Percentiles rank a stretch among this genome's conserved stretches.
Conservation (phyloP, 1,140 invertebrate species). For the Nomia melanderi region DNA sequence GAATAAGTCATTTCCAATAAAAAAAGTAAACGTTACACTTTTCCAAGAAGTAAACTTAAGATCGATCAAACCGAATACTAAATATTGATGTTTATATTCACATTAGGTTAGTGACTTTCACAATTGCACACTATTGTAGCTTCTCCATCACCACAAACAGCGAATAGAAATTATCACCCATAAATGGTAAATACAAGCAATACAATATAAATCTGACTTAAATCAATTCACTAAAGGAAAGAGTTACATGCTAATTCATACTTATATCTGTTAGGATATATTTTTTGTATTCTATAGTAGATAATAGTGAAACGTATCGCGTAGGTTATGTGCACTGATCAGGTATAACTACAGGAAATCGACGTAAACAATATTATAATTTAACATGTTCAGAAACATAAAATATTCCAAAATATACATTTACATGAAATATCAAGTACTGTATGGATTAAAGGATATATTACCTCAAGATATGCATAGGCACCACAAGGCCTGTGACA, state of each 20-base stretch:
- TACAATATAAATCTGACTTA: constrained; percentile 17
- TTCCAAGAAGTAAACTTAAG: too few relatives aligned
- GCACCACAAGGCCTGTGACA: constrained; percentile 75
- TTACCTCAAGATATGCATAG: constrained; percentile 79
- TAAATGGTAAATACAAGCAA: background rate
- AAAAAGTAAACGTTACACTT: background rate
- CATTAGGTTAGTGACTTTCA: background rate
- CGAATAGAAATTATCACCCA: background rate
- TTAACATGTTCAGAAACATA: background rate
- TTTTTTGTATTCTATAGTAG: constrained; percentile 1
- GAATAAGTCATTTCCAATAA: background rate
- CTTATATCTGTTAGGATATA: background rate
- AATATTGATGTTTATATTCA: background rate
- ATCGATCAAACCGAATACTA: background rate
- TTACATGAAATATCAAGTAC: background rate
- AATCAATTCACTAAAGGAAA: background rate
- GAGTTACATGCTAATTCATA: background rate
- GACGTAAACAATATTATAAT: constrained; percentile 72
- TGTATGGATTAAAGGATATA: constrained; percentile 19
- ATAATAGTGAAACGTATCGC: constrained; percentile 10
- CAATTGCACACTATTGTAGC: background rate
- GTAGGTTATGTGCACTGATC: constrained; percentile 69
- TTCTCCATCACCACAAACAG: constrained; percentile 5
- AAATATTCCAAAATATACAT: background rate
- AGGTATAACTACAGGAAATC: constrained; percentile 55